phyloP scores from a whole-genome alignment of 2,797 vertebrate genomes.

The Megaceryle alcyon region DNA sequence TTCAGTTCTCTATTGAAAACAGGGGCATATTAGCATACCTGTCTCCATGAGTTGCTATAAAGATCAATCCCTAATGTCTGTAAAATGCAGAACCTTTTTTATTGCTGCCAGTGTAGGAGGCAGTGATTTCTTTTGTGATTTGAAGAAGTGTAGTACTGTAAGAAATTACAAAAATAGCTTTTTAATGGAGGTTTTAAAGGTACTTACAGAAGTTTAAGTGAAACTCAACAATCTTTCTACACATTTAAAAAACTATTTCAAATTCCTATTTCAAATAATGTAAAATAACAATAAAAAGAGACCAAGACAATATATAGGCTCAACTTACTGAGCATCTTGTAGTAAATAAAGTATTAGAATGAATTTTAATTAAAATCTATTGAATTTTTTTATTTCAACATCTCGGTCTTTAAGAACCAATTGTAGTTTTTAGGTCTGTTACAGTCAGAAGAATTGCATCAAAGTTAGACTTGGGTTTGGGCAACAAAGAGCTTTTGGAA shows the following conservation, averaged over 20 bases:
- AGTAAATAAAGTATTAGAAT: slow-evolving; percentile 36
- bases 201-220: slow-evolving; percentile 62
- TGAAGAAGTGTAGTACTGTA: slow-evolving; percentile 41
- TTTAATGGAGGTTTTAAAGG: slow-evolving; percentile 63
- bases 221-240: slow-evolving; percentile 35
- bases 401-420: background rate
- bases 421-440: background rate
- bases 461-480: background rate
- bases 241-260: slow-evolving; percentile 50
- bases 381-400: background rate
- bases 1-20: slow-evolving; percentile 37
- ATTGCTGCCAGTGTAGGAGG: slow-evolving; percentile 62
- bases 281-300: slow-evolving; percentile 51
- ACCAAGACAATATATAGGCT: slow-evolving; percentile 5
- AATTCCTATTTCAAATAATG: slow-evolving; percentile 51
- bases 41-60: slow-evolving; percentile 19
- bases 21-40: slow-evolving; percentile 6
- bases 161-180: slow-evolving; percentile 70
- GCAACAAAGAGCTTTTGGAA: background rate
- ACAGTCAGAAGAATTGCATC: background rate
- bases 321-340: background rate
- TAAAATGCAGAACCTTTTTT: slow-evolving; percentile 58
- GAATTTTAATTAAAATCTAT: slow-evolving; percentile 21
- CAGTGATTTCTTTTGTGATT: slow-evolving; percentile 67
- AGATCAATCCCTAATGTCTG: slow-evolving; percentile 58